Base-by-base conservation (phyloP, 1,140 invertebrate species). In the Drosophila ironensis region DNA sequence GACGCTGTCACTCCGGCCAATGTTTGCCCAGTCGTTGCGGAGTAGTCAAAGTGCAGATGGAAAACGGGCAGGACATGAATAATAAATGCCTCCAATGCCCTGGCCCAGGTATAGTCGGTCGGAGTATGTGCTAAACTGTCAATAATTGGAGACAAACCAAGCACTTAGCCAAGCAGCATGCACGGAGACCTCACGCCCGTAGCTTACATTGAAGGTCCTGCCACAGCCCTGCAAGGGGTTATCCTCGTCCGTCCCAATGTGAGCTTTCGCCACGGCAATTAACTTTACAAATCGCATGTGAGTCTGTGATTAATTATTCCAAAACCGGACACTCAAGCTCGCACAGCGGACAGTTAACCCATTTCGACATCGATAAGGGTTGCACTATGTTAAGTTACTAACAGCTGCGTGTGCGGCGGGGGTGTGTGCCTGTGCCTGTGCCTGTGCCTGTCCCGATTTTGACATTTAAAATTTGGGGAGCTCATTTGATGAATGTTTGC, bases 231-330 rank as follows among this genome's bases (percentile, higher is more conserved):
- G 30, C 30, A 14, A 33, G 30, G 30, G 11, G 11, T 6, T 33
- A 12, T 12, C 30, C 30, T 12, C 5, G 8, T 7, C 30, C 5
- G 8, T 7, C 24, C 14, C 12, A 37, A 53, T 46, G 61, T 84
- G 64, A 51, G 70, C 74, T 86, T 86, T 86, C 80, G 80, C 71
- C 71, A 86, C 81, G 80, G 80, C 69, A 86, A 86, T 86, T 86
- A 86, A 86, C 80, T 86, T 86, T 87, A 86, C 80, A 86, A 86
- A 86, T 86, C 80, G 80, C 80, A 86, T 87, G 81, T 78, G 81
- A 86, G 81, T 56, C 80, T 80, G 80, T 86, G 80, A 86, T 86
- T 86, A 86, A 86, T 86, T 86, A 86, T 86, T 86, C 80, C 80
- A 72, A 80, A 86, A 86, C 74, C 80, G 80, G 80, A 86, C 80